Evolutionary conservation across 2,797 vertebrate species (phyloP).

Genomic region (Glossophaga mutica): DNA sequence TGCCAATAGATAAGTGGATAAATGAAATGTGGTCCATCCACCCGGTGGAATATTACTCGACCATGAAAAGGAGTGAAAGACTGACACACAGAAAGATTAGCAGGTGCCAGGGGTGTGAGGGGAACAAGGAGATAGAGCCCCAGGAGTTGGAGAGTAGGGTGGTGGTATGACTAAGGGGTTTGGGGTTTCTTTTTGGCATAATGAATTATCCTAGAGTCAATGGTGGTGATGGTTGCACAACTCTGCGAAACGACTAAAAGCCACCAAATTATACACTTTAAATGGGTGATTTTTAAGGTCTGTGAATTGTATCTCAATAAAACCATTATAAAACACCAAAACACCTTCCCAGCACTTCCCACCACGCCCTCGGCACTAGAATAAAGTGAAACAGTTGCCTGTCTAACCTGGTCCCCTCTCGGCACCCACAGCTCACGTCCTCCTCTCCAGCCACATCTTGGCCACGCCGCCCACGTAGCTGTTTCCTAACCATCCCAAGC

Average conservation of each 20-base stretch:
- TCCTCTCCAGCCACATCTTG: neutral
- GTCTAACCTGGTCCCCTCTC: neutral
- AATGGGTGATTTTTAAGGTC: neutral
- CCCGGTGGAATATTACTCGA: neutral
- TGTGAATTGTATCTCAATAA: neutral
- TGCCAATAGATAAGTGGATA: too few species aligned
- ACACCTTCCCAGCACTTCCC: neutral
- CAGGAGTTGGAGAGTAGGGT: neutral
- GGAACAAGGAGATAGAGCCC: neutral
- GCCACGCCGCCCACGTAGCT: neutral
- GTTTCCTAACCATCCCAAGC: neutral
- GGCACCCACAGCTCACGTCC: neutral
- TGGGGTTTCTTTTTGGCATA: neutral
- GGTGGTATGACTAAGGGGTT: neutral
- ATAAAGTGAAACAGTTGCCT: neutral
- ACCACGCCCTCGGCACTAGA: fast-evolving
- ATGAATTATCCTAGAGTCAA: neutral
- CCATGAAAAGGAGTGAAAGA: fast-evolving
- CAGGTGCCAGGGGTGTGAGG: neutral
- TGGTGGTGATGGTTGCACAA: neutral
- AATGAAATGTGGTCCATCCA: too few species aligned
- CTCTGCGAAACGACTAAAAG: neutral
- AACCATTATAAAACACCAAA: neutral
- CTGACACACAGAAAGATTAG: neutral
- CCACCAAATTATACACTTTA: neutral